Base-by-base conservation (phyloP, 2,888 invertebrate genomes). In the Trichogramma dendrolimi region DNA sequence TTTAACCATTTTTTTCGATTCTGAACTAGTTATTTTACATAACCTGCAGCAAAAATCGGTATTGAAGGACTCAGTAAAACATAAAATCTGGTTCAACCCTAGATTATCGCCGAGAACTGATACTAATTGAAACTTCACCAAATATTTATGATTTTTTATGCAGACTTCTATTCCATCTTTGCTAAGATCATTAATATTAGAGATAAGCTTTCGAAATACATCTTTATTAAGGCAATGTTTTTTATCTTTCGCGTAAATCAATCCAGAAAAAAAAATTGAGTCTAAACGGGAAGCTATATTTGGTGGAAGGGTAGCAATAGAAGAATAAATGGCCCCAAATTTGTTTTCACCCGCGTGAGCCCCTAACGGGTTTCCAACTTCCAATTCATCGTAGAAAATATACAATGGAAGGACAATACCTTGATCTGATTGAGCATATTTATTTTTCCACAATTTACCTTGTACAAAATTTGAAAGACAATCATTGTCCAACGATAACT, bases 231-330 rank as follows among this genome's bases (percentile, higher is more conserved):
- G 68, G 58, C 67, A 69, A 39, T 55, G 64, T 62, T 67, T 68
- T 53, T 70, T 59, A 65, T 73, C 72, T 44, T 56, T 11, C 49
- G 67, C 55, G 60, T 71, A 66, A 61, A 72, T 60, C 40, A 72
- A 47, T 46, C 60, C 63, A 47, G 68, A 68, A 48, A 72, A 72
- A 69, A 73, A 71, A 54, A 69, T 69, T 53, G 65, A 67, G 27
- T 14, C 42, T 47, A 68, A 58, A 38, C 62, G 60, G 39, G 67
- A 66, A 39, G 67, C 52, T 47, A 64, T 62, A 14, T 62, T 53
- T 41, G 61, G 57, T 38, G 67, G 68, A 38, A 68, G 46, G 41
- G 65, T 67, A 53, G 59, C 64, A 44, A 67, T 65, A 14, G 62
- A 61, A 7, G 56, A 58, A 59, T 68, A 65, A 6, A 67, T 62